These are phyloP conservation scores for Tiliacea citrago DNA, from an alignment of 2,888 invertebrate species.

Conservation along the genomic window DNA sequence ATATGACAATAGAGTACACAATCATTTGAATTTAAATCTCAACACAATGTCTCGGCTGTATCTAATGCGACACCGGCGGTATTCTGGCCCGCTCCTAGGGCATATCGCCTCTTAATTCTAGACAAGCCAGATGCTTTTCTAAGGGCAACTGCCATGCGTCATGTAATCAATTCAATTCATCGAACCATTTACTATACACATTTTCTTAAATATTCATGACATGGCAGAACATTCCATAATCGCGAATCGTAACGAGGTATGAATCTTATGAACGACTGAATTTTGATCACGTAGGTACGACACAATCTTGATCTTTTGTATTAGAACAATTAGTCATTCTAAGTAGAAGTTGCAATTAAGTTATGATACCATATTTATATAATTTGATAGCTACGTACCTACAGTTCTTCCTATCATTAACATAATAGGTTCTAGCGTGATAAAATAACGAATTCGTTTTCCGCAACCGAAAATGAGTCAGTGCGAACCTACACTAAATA, in stretches of 20 bases:
- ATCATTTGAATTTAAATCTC: constrained; percentile 72
- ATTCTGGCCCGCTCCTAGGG: constrained; percentile 68
- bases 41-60: constrained; percentile 79
- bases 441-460: constrained; percentile 62
- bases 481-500: constrained; percentile 75
- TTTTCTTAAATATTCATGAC: constrained; percentile 34
- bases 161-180: constrained; percentile 38
- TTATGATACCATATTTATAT: constrained; percentile 24
- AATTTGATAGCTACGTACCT: constrained; percentile 14
- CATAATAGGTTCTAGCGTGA: constrained; percentile 26
- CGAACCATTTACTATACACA: constrained; percentile 17
- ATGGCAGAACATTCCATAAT: constrained; percentile 18
- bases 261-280: constrained; percentile 6
- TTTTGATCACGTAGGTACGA: background rate
- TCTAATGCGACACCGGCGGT: constrained; percentile 75
- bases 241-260: constrained; percentile 15
- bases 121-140: constrained; percentile 66
- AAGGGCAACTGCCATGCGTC: constrained; percentile 52
- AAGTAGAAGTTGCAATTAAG: constrained; percentile 27
- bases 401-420: constrained; percentile 31
- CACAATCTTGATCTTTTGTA: constrained; percentile 15
- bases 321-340: constrained; percentile 21
- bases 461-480: constrained; percentile 72
- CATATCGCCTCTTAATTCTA: constrained; percentile 76
- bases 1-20: constrained; percentile 83